Conservation (phyloP, 1,140 invertebrate genomes). For the Mylabris phalerata region DNA sequence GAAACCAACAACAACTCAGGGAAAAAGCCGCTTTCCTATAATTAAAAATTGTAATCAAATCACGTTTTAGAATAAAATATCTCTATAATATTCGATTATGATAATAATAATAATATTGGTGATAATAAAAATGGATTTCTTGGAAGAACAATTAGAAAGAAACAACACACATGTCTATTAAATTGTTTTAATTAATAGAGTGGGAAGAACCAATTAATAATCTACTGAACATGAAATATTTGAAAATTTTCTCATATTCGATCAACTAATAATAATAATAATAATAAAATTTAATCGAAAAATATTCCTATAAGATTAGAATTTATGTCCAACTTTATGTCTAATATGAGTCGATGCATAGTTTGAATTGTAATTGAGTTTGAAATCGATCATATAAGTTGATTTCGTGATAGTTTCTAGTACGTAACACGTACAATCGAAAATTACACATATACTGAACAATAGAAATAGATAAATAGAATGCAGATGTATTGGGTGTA, state of each 20-base stretch:
- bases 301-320: no score
- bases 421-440: conserved; percentile 29
- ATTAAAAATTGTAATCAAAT: neutral
- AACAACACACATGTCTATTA: neutral
- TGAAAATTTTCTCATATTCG: no score
- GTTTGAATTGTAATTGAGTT: conserved; percentile 22
- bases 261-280: no score
- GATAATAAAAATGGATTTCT: neutral
- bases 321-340: no score
- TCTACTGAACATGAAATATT: no score
- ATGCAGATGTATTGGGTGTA: no score
- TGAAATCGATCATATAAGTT: conserved; percentile 33
- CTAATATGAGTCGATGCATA: neutral
- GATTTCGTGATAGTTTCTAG: conserved; percentile 31
- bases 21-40: no score
- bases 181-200: no score
- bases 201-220: no score
- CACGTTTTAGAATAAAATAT: neutral
- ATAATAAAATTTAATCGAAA: no score
- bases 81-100: neutral
- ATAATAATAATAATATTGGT: neutral
- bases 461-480: no score
- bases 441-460: conserved; percentile 30
- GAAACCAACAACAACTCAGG: no score
- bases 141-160: neutral